These are phyloP conservation scores for Epistrophella euchroma DNA, from an alignment of 2,888 invertebrate species.

Conservation along the genomic window DNA sequence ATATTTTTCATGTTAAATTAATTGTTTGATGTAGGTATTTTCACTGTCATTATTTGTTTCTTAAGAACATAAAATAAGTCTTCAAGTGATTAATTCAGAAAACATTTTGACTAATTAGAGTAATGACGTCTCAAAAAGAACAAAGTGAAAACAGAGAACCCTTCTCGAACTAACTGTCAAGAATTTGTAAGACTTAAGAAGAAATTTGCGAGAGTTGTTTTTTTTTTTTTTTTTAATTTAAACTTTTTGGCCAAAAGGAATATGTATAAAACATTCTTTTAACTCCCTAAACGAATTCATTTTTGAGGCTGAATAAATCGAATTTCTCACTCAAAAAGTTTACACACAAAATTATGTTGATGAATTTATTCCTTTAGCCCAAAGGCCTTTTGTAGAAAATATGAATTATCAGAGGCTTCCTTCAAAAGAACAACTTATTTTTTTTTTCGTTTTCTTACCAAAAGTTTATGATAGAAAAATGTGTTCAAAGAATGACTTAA, in stretches of 20 bases:
- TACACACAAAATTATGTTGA: background rate
- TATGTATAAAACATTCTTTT: background rate
- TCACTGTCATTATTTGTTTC: too few species aligned
- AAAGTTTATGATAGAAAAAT: background rate
- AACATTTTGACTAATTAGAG: background rate
- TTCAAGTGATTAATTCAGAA: background rate
- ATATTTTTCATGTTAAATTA: too few species aligned
- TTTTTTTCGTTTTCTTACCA: background rate
- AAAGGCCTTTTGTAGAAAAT: background rate
- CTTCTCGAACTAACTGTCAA: background rate
- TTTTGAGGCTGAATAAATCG: conserved; percentile 2
- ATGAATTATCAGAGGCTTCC: background rate
- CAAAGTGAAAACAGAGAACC: background rate
- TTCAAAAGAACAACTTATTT: background rate
- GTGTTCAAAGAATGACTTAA: background rate
- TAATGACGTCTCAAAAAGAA: background rate
- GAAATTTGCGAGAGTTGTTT: background rate
- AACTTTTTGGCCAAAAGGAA: background rate
- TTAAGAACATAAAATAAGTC: too few species aligned
- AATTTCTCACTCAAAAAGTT: background rate
- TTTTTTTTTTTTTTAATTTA: background rate
- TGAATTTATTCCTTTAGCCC: background rate
- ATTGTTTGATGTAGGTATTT: too few species aligned
- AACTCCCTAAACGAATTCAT: background rate
- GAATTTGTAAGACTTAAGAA: background rate